Base-by-base conservation (phyloP, 2,888 invertebrate genomes). In the Eristalis arbustorum region DNA sequence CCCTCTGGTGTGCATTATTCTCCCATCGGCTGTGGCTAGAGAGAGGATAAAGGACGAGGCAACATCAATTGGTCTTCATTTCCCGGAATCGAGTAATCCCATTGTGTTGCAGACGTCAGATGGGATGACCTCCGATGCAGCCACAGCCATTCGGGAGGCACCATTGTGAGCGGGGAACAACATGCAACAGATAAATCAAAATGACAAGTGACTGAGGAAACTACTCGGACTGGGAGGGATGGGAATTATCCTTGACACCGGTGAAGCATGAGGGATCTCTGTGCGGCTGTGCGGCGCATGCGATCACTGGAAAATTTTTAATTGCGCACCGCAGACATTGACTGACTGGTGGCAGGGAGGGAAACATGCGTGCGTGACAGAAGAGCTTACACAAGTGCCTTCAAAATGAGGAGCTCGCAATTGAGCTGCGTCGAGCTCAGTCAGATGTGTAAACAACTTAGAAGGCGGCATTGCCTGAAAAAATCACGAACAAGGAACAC, bases 141-240 rank as follows among this genome's bases (percentile, higher is more conserved):
- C 37, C n/a, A 18, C 18, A 49, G 5, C 6, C n/a, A 18, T 0
- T 18, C 49, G 5, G 4, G 18, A 49, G 49, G 49, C 34, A 56
- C 68, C 68, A 62, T 82, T 77, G n/a, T 31, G 72, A 67, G 25
- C 72, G 59, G 57, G 37, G 42, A 78, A 69, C 83, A 83, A 69
- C 83, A 83, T 83, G 83, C 78, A 83, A 74, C 82, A 78, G 83
- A 83, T 83, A 83, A 83, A 83, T 83, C 83, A 83, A 83, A 42
- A 37, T 83, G 83, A 83, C 83, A 83, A 83, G 78, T 78, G 83
- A 83, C 57, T 40, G 13, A 23, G 64, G 73, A 64, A 64, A 71
- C 37, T 57, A 22, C 59, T 56, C n/a, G 31, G 23, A 61, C 34
- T 63, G 49, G 62, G 62, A 37, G 67, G 82, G 62, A 77, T 57